Evolutionary conservation across 2,797 vertebrate genomes (phyloP).

Genomic region (Podargus strigoides): DNA sequence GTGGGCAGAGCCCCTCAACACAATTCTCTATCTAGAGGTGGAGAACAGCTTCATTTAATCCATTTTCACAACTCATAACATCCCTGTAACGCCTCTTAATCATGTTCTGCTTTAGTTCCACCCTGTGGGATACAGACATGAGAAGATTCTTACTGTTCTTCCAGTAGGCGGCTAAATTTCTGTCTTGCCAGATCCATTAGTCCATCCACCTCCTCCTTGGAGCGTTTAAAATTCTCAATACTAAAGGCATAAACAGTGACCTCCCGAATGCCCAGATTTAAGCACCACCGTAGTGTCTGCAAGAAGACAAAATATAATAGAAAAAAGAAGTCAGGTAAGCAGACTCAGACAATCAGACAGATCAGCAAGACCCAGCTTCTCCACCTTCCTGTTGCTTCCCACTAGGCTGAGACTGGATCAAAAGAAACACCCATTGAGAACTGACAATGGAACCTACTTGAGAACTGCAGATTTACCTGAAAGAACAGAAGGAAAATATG

Average conservation of each 20-base stretch:
- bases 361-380: neutral
- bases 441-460: neutral
- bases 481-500: neutral
- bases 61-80: neutral
- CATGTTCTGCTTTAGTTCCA: neutral
- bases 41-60: neutral
- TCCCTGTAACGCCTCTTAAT: neutral
- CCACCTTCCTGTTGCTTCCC: neutral
- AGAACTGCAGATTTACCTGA: neutral
- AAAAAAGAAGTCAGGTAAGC: neutral
- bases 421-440: neutral
- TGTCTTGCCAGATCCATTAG: conserved; percentile 92
- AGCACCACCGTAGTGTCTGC: conserved; percentile 93
- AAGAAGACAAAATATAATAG: neutral
- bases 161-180: conserved; percentile 89
- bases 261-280: conserved; percentile 90
- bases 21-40: neutral
- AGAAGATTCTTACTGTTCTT: conserved; percentile 85
- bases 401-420: neutral
- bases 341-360: neutral
- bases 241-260: conserved; percentile 98
- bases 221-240: conserved; percentile 99
- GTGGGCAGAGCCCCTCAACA: neutral
- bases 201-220: conserved; percentile 91
- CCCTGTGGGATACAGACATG: neutral